Percentiles rank a stretch among this genome's conserved stretches.
Conservation (phyloP, 2,888 invertebrate species). For the Carcina quercana region DNA sequence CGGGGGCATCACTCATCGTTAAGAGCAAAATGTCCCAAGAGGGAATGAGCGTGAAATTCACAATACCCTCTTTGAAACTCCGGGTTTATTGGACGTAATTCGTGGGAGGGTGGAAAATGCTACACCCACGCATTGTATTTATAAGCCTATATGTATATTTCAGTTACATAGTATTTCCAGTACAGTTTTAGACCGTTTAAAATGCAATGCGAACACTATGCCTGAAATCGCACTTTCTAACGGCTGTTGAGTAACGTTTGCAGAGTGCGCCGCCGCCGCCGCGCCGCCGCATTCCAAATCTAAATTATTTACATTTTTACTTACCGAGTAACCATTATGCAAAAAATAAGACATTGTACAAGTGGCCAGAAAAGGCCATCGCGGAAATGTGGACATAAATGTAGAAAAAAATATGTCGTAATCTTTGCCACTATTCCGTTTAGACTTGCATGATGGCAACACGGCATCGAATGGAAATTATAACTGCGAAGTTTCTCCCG, state of each 20-base stretch:
- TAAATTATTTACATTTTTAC: slow-evolving; percentile 20
- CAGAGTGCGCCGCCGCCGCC: slow-evolving; percentile 31
- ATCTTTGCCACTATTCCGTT: slow-evolving; percentile 6
- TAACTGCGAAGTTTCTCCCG: neutral
- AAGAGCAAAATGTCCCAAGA: slow-evolving; percentile 5
- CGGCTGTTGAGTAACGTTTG: slow-evolving; percentile 51
- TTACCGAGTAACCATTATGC: slow-evolving; percentile 13
- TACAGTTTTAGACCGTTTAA: slow-evolving; percentile 26
- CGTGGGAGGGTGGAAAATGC: slow-evolving; percentile 33
- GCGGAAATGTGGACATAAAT: slow-evolving; percentile 12
- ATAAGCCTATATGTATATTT: neutral
- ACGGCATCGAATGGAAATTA: neutral
- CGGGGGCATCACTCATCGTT: no score
- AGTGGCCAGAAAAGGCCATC: slow-evolving; percentile 17
- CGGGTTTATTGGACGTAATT: slow-evolving; percentile 13
- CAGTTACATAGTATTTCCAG: neutral
- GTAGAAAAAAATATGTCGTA: slow-evolving; percentile 9
- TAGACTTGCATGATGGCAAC: neutral
- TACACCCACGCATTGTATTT: slow-evolving; percentile 28
- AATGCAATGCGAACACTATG: slow-evolving; percentile 45
- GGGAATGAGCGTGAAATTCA: slow-evolving; percentile 10
- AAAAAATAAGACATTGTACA: slow-evolving; percentile 4
- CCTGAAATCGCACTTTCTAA: slow-evolving; percentile 57
- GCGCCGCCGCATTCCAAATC: slow-evolving; percentile 35
- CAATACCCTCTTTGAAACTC: slow-evolving; percentile 5